Percentiles rank a stretch among this genome's conserved stretches.
Conservation (phyloP, 37 sponge, comb jelly and placozoan genomes). For the Cliona cf. orientalis region DNA sequence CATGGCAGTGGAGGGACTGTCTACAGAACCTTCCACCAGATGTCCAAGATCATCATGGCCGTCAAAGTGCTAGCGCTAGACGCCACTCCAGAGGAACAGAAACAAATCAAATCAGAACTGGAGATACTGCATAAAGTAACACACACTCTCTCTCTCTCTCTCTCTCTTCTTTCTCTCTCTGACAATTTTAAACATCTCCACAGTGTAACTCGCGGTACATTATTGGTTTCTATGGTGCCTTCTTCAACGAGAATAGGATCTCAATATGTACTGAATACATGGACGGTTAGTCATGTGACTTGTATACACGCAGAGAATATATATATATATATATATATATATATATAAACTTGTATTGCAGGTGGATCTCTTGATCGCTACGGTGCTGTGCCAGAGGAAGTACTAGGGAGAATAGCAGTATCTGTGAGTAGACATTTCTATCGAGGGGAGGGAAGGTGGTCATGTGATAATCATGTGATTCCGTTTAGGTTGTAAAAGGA, state of each 20-base stretch:
- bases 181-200: background rate
- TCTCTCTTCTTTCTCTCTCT: background rate
- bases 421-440: slow-evolving; percentile 39
- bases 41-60: slow-evolving; percentile 83
- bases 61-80: slow-evolving; percentile 85
- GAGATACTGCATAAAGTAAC: slow-evolving; percentile 84
- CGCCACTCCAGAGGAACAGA: slow-evolving; percentile 84
- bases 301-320: background rate
- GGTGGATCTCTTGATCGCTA: slow-evolving; percentile 87
- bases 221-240: slow-evolving; percentile 92
- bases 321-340: background rate
- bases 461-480: background rate
- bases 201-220: slow-evolving; percentile 90
- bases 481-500: slow-evolving; percentile 79
- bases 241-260: slow-evolving; percentile 88
- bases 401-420: slow-evolving; percentile 78
- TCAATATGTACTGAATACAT: slow-evolving; percentile 91
- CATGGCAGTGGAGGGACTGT: slow-evolving; percentile 90
- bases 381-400: slow-evolving; percentile 77
- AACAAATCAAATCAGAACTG: slow-evolving; percentile 84
- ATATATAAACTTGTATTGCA: slow-evolving; percentile 1
- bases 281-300: slow-evolving; percentile 72
- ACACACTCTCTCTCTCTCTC: background rate
- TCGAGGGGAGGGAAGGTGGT: background rate
- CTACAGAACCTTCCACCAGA: slow-evolving; percentile 78